Evolutionary conservation across 1,140 invertebrate species (phyloP).

Genomic region (Pantala flavescens): DNA sequence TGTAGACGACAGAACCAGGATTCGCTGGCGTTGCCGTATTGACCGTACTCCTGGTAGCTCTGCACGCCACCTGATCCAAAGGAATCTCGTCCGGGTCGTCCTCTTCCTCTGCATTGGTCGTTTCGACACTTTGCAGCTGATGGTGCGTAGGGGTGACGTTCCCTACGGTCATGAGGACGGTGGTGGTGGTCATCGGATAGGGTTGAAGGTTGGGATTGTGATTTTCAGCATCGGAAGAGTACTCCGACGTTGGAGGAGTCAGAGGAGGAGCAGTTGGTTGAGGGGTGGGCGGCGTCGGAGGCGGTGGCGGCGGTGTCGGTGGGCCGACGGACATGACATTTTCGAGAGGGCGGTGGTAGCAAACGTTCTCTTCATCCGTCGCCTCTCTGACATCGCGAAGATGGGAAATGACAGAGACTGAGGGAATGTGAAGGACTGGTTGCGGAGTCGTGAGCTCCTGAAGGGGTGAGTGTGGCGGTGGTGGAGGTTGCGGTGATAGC

Average conservation of each 20-base stretch:
- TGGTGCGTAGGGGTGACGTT: slow-evolving; percentile 4
- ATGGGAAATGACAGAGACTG: background rate
- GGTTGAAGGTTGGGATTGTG: slow-evolving; percentile 39
- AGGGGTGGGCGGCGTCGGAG: background rate
- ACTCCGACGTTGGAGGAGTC: slow-evolving; percentile 59
- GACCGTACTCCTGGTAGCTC: slow-evolving; percentile 17
- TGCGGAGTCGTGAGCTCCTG: slow-evolving; percentile 13
- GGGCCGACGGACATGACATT: background rate
- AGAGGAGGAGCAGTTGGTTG: slow-evolving; percentile 35
- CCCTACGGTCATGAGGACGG: slow-evolving; percentile 10
- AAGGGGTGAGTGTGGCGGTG: slow-evolving; percentile 27
- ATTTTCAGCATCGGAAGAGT: slow-evolving; percentile 59
- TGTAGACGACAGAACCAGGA: slow-evolving; percentile 48
- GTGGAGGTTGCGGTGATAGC: slow-evolving; percentile 26
- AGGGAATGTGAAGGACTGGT: slow-evolving; percentile 19
- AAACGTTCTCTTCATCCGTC: background rate
- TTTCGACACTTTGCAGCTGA: slow-evolving; percentile 18
- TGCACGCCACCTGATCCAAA: background rate
- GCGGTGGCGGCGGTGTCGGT: slow-evolving; percentile 1
- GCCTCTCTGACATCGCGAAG: slow-evolving; percentile 13
- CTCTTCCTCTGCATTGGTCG: slow-evolving; percentile 32
- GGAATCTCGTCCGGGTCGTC: slow-evolving; percentile 29
- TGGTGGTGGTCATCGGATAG: slow-evolving; percentile 15
- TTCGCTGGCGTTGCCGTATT: background rate
- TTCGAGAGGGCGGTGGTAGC: background rate